A percentile compares a stretch with the other conserved stretches of the same genome.
phyloP scores from a whole-genome alignment of 64 coral and sea anemone species.

The Catalaphyllia jardinei region DNA sequence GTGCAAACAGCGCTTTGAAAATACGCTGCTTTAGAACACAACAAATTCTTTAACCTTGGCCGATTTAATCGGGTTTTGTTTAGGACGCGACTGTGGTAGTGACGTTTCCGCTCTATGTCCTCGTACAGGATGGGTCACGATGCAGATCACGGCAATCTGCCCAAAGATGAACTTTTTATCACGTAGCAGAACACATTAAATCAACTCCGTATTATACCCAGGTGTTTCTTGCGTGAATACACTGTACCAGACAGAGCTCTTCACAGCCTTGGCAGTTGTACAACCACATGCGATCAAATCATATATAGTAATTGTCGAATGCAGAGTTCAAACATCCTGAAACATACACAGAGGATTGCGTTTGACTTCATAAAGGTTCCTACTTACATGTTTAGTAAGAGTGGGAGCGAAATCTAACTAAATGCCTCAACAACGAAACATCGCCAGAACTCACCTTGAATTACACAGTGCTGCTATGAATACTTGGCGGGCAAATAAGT shows the following conservation, averaged over 20 bases:
- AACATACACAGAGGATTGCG: not conserved
- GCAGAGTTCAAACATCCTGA: not conserved
- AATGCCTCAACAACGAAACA: not conserved
- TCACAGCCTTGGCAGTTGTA: not conserved
- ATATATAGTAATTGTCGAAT: not conserved
- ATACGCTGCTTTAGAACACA: not conserved
- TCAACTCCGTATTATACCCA: not conserved
- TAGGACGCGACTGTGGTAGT: not conserved
- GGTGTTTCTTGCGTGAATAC: not conserved
- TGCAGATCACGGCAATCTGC: not conserved
- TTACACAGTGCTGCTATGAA: not conserved
- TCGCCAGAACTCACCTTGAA: slow-evolving; percentile 22
- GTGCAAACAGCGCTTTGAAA: not conserved
- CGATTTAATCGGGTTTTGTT: not conserved
- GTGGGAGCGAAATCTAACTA: slow-evolving; percentile 1
- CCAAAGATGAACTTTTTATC: not conserved
- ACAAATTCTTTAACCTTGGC: not conserved
- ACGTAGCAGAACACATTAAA: not conserved
- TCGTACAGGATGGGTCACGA: not conserved
- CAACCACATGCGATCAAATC: not conserved
- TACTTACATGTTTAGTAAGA: slow-evolving; percentile 40
- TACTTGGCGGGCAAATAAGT: not conserved
- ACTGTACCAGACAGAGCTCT: not conserved
- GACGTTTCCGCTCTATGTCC: not conserved
- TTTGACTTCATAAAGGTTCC: not conserved